phyloP scores from a whole-genome alignment of 2,888 invertebrate genomes.

The Gortyna flavago region DNA sequence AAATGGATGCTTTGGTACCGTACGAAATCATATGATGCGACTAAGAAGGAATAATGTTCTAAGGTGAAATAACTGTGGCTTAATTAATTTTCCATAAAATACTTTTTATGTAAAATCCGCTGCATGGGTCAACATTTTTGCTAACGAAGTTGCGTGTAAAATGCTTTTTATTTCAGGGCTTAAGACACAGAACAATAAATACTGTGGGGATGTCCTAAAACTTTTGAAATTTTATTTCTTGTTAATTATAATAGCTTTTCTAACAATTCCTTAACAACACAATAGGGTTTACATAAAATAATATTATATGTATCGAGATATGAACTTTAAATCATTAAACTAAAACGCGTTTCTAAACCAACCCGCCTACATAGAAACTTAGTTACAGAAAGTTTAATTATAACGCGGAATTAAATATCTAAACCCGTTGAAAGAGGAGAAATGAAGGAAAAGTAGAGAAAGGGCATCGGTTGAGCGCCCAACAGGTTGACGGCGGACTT shows the following conservation, averaged over 20 bases:
- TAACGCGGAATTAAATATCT: constrained; percentile 62
- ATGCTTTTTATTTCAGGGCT: not conserved
- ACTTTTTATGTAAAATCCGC: not conserved
- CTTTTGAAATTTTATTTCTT: not conserved
- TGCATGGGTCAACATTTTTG: not conserved
- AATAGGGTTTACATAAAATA: not conserved
- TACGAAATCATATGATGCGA: not conserved
- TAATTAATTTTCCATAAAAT: constrained; percentile 12
- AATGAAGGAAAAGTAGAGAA: constrained; percentile 70
- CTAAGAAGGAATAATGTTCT: not conserved
- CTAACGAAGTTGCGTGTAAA: not conserved
- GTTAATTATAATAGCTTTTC: not conserved
- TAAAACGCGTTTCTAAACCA: constrained; percentile 28
- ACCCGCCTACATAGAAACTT: constrained; percentile 13
- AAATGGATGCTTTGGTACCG: constrained; percentile 8
- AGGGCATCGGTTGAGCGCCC: constrained; percentile 74
- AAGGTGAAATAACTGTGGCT: not conserved
- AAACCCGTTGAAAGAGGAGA: constrained; percentile 67
- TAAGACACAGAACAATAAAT: not conserved
- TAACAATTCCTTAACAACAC: no score
- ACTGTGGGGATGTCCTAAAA: not conserved
- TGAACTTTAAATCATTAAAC: not conserved
- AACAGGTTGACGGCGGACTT: constrained; percentile 76
- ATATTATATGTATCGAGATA: no score
- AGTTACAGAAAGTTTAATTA: constrained; percentile 52